Base-by-base conservation (phyloP, 1,140 invertebrate species). In the Diorhabda elongata region DNA sequence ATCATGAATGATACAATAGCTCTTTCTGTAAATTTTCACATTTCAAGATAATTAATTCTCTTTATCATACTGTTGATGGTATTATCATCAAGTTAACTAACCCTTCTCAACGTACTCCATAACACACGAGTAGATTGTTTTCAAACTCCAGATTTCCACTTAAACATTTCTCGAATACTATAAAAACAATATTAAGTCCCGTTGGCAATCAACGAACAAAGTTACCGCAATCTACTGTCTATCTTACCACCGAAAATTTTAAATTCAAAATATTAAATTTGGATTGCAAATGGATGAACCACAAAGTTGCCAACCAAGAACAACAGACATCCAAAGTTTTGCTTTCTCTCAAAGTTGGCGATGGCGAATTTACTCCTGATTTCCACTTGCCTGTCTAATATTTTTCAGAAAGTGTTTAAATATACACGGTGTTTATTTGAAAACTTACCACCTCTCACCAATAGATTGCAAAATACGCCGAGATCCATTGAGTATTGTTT, bases 241-340 rank as follows among this genome's bases (percentile, higher is more conserved):
- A 42, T 42, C 44, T 62, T 44, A 44, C 61, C 43, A 4, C 9
- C 42, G 42, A 62, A n/a, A 44, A 62, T 44, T 62, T 62, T 62
- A 44, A 44, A 62, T 44, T 62, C 44, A 44, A 62, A 62, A 62
- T 44, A 44, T 44, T 42, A 42, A 44, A 62, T 62, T 62, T 62
- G 61, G 61, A 11, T 62, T 62, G 61, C 61, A 62, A 62, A 62
- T 62, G 9, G 47, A 8, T 44, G 4, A 62, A 62, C 42, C 11
- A 44, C 42, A 62, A 62, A 62, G 43, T 62, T 62, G 43, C 44
- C 44, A n/a, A 44, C 47, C 61, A 62, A 62, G 61, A 62, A 62
- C 44, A 62, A 62, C 61, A 62, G 61, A 8, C 61, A 44, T 62
- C 61, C 6, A 41, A 62, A 62, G 61, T 62, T 62, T 44, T 11